Conservation (phyloP, 2,888 invertebrate species). For the Stegophylla sp. region DNA sequence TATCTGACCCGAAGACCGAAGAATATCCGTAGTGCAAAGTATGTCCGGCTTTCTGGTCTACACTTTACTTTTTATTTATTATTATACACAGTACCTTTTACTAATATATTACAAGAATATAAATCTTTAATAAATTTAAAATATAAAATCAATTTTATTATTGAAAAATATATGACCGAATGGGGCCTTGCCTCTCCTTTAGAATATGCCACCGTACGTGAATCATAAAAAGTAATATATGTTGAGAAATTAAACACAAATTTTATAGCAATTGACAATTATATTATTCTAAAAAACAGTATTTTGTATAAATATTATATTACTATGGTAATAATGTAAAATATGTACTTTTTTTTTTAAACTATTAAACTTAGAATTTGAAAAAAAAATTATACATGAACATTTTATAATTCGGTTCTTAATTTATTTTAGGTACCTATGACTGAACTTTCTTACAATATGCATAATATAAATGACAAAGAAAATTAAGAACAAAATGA, state of each 20-base stretch:
- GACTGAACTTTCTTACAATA: not conserved
- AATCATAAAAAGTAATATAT: not conserved
- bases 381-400: conserved; percentile 2
- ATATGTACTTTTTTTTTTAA: not conserved
- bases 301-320: conserved; percentile 25
- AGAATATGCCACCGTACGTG: no score
- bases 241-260: not conserved
- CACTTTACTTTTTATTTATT: no score
- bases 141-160: no score
- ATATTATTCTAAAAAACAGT: conserved; percentile 30
- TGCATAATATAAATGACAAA: not conserved
- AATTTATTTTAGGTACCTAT: not conserved
- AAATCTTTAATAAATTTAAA: no score
- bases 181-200: no score
- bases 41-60: no score
- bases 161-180: no score
- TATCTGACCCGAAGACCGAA: no score
- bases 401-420: conserved; percentile 11
- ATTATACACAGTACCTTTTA: no score
- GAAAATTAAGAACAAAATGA: not conserved
- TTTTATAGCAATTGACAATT: not conserved
- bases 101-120: no score
- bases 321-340: not conserved
- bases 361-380: not conserved
- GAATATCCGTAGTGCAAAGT: no score